Base-by-base conservation (phyloP, 2,797 vertebrate genomes). In the Acrocephalus scirpaceus region DNA sequence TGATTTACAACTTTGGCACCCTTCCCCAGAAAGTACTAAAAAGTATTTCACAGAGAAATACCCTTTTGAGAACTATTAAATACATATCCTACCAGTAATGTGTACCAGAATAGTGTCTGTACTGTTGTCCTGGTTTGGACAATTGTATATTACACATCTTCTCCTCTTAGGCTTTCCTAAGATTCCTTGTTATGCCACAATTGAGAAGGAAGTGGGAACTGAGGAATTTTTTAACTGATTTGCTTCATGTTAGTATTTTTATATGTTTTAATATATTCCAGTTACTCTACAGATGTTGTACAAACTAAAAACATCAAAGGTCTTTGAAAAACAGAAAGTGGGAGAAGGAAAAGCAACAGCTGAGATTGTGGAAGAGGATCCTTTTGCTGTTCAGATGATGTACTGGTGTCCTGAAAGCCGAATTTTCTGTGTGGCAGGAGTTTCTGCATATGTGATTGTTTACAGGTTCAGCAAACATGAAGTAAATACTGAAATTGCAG, bases 201-300 rank as follows among this genome's bases (percentile, higher is more conserved):
- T 18, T 40, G 67, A 78, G n/a, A 64, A 67, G 36, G 78, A 76
- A 15, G 62, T 53, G 29, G 9, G 10, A 78, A 62, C 11, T 10
- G 5, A 56, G 13, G 17, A 80, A n/a, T 57, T 78, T 58, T 90
- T 3, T 48, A 45, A 51, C 20, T 54, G 14, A 23, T 74, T 88
- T 91, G 19, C 53, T 96, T 94, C 45, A 25, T 80, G 25, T 79
- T 89, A 82, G 32, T 88, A 51, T 86, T 90, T 80, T 66, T 44
- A 38, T 91, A 19, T 92, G 57, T 75, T 95, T 97, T 82, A 90
- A 95, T 98, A 74, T 98, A 91, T 98, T 97, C 26, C 93, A 99
- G 99, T 99, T 97, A 99, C 99, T 78, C 98, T 99, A n/a, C 99
- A 99, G 98, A 99, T 99, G 99, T 97, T 99, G 88, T 99, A 99